These are phyloP conservation scores for Drosophila testacea DNA, from an alignment of 2,888 invertebrate species.

Conservation along the genomic window DNA sequence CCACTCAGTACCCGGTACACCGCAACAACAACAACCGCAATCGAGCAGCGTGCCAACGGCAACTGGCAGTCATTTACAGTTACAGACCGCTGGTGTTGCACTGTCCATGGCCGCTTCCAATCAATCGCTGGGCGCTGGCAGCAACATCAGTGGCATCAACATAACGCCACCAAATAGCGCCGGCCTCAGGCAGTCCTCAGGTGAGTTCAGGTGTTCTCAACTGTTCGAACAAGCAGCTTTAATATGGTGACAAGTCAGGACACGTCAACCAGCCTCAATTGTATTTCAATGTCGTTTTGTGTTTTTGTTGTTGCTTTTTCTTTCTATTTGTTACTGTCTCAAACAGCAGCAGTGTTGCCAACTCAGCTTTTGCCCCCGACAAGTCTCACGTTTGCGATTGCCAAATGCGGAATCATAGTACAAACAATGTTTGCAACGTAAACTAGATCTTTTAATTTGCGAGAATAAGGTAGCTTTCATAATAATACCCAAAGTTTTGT, in stretches of 20 bases:
- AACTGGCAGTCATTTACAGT: conserved; percentile 71
- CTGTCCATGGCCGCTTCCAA: conserved; percentile 75
- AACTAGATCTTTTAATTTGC: too few relatives aligned
- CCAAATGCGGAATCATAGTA: too few relatives aligned
- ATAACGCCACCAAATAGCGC: conserved; percentile 84
- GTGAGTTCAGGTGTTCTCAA: conserved; percentile 65
- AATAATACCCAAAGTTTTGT: too few relatives aligned
- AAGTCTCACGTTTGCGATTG: too few relatives aligned
- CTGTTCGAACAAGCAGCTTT: background rate
- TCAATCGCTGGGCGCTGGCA: conserved; percentile 74
- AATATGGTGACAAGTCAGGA: conserved; percentile 19
- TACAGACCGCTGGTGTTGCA: conserved; percentile 63
- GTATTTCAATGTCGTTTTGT: conserved; percentile 59
- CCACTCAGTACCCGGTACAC: conserved; percentile 61
- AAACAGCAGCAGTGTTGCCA: conserved; percentile 16
- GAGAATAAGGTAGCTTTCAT: too few relatives aligned
- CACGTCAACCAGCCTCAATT: conserved; percentile 29
- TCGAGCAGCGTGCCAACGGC: conserved; percentile 75
- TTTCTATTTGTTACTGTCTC: conserved; percentile 13
- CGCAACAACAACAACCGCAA: conserved; percentile 59
- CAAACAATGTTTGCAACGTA: too few relatives aligned
- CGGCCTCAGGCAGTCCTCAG: conserved; percentile 79
- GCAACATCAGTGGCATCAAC: conserved; percentile 70
- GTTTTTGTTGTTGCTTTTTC: conserved; percentile 13
- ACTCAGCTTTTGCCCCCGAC: too few relatives aligned